These are phyloP conservation scores for Papilio demoleus DNA, from an alignment of 2,888 invertebrate species.

Conservation along the genomic window DNA sequence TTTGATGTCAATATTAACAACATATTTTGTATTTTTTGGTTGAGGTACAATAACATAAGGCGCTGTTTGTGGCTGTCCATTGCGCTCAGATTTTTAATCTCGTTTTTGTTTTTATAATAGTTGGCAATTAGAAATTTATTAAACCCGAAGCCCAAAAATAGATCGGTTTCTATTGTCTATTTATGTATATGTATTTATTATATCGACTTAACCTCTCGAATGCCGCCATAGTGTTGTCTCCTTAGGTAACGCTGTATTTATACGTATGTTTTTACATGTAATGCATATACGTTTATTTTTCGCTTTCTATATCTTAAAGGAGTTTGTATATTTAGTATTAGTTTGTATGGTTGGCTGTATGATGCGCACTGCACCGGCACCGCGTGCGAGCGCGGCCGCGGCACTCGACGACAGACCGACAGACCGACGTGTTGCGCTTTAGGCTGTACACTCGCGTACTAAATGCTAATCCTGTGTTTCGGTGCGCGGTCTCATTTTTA, in stretches of 20 bases:
- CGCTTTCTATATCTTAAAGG: conserved; percentile 27
- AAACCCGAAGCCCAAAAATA: conserved; percentile 10
- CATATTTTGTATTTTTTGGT: conserved; percentile 44
- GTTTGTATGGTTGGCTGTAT: conserved; percentile 24
- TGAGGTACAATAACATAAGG: conserved; percentile 54
- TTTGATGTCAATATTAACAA: conserved; percentile 59
- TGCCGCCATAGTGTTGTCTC: conserved; percentile 32
- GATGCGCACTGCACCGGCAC: background rate
- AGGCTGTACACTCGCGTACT: conserved; percentile 44
- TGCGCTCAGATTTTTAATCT: conserved; percentile 10
- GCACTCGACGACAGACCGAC: too few relatives aligned
- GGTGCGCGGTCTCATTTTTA: conserved; percentile 46
- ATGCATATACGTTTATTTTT: conserved; percentile 30
- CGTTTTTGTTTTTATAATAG: background rate
- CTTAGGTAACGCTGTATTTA: conserved; percentile 14
- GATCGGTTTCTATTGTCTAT: background rate
- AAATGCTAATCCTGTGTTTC: conserved; percentile 49
- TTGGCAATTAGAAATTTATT: conserved; percentile 10
- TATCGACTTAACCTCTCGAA: conserved; percentile 18
- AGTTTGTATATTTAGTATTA: conserved; percentile 16
- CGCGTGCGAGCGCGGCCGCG: background rate
- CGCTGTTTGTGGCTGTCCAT: conserved; percentile 6
- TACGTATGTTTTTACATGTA: conserved; percentile 33
- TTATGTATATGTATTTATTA: conserved; percentile 17
- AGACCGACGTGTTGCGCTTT: conserved; percentile 55